These are phyloP conservation scores for Caenorhabditis sp. DNA, from an alignment of 2,888 invertebrate species.

Conservation along the genomic window DNA sequence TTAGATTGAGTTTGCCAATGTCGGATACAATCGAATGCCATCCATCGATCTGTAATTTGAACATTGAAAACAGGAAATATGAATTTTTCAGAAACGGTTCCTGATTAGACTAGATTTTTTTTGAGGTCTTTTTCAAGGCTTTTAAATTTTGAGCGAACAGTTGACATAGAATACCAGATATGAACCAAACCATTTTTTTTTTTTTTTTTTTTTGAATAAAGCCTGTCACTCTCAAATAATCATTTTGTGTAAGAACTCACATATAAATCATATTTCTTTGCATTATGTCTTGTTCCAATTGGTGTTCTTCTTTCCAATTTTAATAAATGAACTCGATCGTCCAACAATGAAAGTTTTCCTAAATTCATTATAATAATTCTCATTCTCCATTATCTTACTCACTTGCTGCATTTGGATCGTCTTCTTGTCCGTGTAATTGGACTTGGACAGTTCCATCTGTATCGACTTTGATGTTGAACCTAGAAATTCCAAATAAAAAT, in stretches of 20 bases:
- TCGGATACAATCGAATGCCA: constrained; percentile 43
- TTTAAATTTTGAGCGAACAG: too few relatives aligned
- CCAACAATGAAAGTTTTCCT: constrained; percentile 35
- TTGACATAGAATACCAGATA: too few relatives aligned
- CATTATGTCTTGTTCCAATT: constrained; percentile 46
- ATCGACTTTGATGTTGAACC: constrained; percentile 45
- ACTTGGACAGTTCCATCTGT: constrained; percentile 36
- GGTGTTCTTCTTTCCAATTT: constrained; percentile 43
- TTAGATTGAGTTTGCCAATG: constrained; percentile 39
- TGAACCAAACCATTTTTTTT: too few relatives aligned
- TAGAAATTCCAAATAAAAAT: constrained; percentile 7
- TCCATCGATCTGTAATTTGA: constrained; percentile 52
- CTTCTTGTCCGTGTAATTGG: constrained; percentile 43
- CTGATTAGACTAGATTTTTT: too few relatives aligned
- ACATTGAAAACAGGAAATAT: too few relatives aligned
- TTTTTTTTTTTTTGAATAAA: too few relatives aligned
- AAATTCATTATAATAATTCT: constrained; percentile 6
- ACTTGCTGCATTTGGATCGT: constrained; percentile 20
- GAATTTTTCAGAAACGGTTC: too few relatives aligned
- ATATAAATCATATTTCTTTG: constrained; percentile 46
- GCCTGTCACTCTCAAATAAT: too few relatives aligned
- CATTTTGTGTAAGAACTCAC: constrained; percentile 13
- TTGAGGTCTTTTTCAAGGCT: too few relatives aligned
- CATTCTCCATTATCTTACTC: constrained; percentile 7
- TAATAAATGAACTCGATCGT: constrained; percentile 49